Evolutionary conservation across 1,140 invertebrate genomes (phyloP), one percentile per base, ranked within the genome.

Genomic region (Dinoponera quadriceps): DNA sequence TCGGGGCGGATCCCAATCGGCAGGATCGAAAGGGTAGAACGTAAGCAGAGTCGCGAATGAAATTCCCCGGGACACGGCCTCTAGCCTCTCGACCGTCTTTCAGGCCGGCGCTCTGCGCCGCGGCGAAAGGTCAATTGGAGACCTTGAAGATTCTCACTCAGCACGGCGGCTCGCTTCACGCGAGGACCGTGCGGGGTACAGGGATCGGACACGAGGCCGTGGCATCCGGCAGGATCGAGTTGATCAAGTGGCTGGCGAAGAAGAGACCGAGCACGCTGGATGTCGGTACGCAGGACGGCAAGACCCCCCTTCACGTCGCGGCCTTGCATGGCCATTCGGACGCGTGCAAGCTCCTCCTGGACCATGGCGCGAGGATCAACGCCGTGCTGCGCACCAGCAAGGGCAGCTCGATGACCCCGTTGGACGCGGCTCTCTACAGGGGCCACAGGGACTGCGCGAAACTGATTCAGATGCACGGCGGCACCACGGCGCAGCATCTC

Each of bases 311-410:
- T 29, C 99, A 99, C 93, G 97, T 99, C 57, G 98, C 99, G 0
- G 98, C 99, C 0, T 96, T 98, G 51, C 98, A 98, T 90, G 99
- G 99, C 89, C 98, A 99, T 92, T 96, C 99, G 1, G 98, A 99
- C 94, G 96, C 99, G 92, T 99, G 98, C 94, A 98, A 98, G 94
- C 95, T 98, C 48, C 93, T 99, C 4, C 93, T 99, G 54, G 98
- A 98, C 91, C 95, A 96, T 59, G 96, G 97, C 0, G 97, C 97
- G 0, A 95, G 97, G 90, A 96, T 98, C 0, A 99, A 99, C 93
- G 96, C 96, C 0, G 95, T 99, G 11, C 96, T 98, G 86, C 95
- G 97, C 75, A 98, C 97, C 14, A 96, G 96, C 1, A 97, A 98
- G 92, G 98, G 98, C 60, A 95, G 96, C 60, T 94, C 97, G 27